Evolutionary conservation across 1,140 invertebrate species (phyloP).

Genomic region (Daktulosphaira vitifoliae): DNA sequence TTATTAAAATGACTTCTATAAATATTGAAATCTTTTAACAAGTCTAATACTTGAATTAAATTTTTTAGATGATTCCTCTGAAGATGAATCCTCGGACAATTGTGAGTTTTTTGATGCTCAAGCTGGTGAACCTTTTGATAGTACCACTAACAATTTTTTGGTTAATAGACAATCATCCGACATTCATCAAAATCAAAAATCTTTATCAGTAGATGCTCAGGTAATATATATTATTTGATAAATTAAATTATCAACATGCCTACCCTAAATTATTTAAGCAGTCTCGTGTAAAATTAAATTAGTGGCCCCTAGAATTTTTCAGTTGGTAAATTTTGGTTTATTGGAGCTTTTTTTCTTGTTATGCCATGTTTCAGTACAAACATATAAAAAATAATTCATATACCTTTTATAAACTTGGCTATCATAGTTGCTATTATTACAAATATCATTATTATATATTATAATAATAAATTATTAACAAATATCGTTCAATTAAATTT

Average conservation of each 20-base stretch:
- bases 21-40: no score
- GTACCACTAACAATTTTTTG: slow-evolving; percentile 27
- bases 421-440: no score
- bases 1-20: no score
- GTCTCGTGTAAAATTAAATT: background rate
- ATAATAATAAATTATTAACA: no score
- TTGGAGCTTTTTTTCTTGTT: no score
- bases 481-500: no score
- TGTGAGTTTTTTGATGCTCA: slow-evolving; percentile 84
- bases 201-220: slow-evolving; percentile 14
- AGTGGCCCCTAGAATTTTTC: no score
- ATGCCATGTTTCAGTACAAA: no score
- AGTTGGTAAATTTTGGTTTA: no score
- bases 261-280: background rate
- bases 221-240: background rate
- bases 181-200: slow-evolving; percentile 19
- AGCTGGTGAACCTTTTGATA: slow-evolving; percentile 51
- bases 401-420: no score
- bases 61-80: slow-evolving; percentile 16
- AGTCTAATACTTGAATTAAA: background rate
- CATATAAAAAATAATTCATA: no score
- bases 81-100: slow-evolving; percentile 47
- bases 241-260: background rate
- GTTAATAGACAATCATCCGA: slow-evolving; percentile 22
- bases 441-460: no score